Base-by-base conservation (phyloP, 2,888 invertebrate genomes). In the Drosophila imparisetae region DNA sequence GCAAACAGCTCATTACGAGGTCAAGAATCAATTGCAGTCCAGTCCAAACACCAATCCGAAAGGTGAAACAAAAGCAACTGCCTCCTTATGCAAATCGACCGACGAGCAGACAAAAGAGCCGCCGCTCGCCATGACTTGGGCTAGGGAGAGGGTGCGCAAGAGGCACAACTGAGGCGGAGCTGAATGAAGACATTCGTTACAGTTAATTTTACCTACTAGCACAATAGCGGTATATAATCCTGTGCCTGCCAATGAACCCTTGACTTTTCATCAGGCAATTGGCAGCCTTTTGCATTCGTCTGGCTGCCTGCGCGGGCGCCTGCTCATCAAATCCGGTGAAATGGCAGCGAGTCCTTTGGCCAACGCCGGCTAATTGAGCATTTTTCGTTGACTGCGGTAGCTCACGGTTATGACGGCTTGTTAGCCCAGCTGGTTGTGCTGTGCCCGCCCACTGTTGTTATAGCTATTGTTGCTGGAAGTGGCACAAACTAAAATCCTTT, bases 191-290 rank as follows among this genome's bases (percentile, higher is more conserved):
- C 89, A 90, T 87, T 90, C 75, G 75, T 59, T 83, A 64, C 68
- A 70, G 65, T 66, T 65, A 30, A 40, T 64, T 55, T 75, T 80
- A 73, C 79, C 85, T 80, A 84, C 70, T 54, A 24, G 45, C 24
- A 34, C 32, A 34, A 18, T 30, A 21, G 57, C 21, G 15, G 11
- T 30, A 15, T 42, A 38, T 85, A 86, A 83, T 81, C 70, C 81
- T 70, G 75, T 57, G 29, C 53, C 57, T 58, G 64, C 36, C 75
- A 73, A 68, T 82, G 81, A 86, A 86, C 90, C 89, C 89, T 89
- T 89, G 90, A 86, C 80, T 81, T 80, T 78, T 82, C 89, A 83
- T 91, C 92, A 87, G 78, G 80, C 87, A 83, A 90, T 88, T 75
- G 90, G 73, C 83, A 78, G 78, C 77, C 84, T 84, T 88, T 86